phyloP scores from a whole-genome alignment of 2,888 invertebrate genomes.

The Limnephilus lunatus region DNA sequence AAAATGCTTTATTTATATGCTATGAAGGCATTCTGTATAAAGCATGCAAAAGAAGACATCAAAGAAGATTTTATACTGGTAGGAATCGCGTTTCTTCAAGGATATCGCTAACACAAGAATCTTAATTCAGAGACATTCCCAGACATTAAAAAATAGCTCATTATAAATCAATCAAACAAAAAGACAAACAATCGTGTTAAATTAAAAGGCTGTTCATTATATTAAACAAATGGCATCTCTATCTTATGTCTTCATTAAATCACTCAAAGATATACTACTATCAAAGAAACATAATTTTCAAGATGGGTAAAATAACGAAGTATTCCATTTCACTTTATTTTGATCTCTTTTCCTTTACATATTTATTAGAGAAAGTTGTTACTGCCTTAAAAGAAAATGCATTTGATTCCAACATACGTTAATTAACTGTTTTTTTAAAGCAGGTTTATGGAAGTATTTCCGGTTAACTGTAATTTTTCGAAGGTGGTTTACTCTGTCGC shows the following conservation, averaged over 20 bases:
- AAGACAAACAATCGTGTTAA: not conserved
- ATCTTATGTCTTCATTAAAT: not conserved
- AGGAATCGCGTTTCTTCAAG: not conserved
- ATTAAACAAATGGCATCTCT: not conserved
- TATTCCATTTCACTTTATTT: not conserved
- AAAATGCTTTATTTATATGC: not conserved
- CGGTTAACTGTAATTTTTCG: not conserved
- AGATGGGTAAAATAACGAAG: not conserved
- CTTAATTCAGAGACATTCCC: not conserved
- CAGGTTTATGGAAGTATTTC: not conserved
- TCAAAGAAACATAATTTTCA: not conserved
- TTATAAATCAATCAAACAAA: not conserved
- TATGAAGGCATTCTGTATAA: not conserved
- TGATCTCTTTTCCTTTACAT: not conserved
- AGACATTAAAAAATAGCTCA: not conserved
- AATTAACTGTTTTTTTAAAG: not conserved
- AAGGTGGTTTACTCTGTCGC: not conserved
- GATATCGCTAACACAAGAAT: not conserved
- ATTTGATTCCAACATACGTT: not conserved
- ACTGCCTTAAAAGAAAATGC: not conserved
- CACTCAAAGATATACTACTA: not conserved
- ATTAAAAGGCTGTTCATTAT: not conserved
- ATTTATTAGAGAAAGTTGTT: no score
- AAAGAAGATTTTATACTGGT: not conserved
- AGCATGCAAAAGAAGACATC: not conserved